A percentile compares a stretch with the other conserved stretches of the same genome.
Conservation (phyloP, 2,113 vertebrate species). For the Ceratotherium simum region DNA sequence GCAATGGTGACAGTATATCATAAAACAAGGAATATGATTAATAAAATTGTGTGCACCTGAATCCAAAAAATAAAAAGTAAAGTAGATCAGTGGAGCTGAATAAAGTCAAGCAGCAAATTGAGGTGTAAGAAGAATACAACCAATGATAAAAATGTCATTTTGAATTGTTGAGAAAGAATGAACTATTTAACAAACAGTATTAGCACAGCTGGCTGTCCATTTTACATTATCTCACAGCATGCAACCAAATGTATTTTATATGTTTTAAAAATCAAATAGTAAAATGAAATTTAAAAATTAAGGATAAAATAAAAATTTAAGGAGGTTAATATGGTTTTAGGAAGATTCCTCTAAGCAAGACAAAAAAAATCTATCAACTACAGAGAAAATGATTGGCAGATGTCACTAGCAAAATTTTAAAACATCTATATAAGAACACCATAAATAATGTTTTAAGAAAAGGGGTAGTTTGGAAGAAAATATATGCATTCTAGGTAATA, state of each 20-base stretch:
- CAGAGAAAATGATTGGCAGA: slow-evolving; percentile 10
- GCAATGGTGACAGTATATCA: not conserved
- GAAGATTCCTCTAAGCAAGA: not conserved
- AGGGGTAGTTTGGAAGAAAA: not conserved
- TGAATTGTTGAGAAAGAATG: not conserved
- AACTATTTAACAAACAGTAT: not conserved
- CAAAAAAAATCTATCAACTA: not conserved
- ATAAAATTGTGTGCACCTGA: not conserved
- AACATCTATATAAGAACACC: too few relatives aligned
- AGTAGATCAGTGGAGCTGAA: not conserved
- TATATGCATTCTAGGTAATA: not conserved
- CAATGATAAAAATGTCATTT: not conserved
- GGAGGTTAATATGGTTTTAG: not conserved
- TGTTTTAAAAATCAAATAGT: not conserved
- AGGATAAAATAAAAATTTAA: not conserved
- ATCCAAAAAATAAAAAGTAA: not conserved
- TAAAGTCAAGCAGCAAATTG: not conserved
- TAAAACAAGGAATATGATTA: slow-evolving; percentile 3
- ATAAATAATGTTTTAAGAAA: slow-evolving; percentile 13
- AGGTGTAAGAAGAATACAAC: not conserved
- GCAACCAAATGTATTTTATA: not conserved
- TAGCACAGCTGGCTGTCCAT: not conserved
- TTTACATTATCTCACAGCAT: not conserved
- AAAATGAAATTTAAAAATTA: not conserved
- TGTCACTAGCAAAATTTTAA: not conserved